Percentiles rank a stretch among this genome's conserved stretches.
phyloP scores from a whole-genome alignment of 2,888 invertebrate species.

The Lissonota sp. region DNA sequence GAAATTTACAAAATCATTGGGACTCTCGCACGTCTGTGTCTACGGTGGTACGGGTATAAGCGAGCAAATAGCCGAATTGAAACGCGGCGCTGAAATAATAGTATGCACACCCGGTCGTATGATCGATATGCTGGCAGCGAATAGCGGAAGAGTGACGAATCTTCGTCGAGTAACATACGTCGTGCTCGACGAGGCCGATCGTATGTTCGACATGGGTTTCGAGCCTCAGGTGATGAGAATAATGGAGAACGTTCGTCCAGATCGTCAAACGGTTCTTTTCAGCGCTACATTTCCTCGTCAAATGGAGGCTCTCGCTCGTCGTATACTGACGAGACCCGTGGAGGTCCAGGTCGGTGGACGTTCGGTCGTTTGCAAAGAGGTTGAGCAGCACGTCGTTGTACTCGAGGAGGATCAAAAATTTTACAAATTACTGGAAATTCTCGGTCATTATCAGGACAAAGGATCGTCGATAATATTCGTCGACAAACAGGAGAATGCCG shows the following conservation, averaged over 20 bases:
- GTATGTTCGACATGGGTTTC: slow-evolving; percentile 99
- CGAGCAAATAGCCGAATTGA: slow-evolving; percentile 97
- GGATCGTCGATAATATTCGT: slow-evolving; percentile 99
- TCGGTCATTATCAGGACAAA: slow-evolving; percentile 96
- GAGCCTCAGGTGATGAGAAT: slow-evolving; percentile 99
- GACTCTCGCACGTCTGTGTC: slow-evolving; percentile 96
- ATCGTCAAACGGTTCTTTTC: slow-evolving; percentile 99
- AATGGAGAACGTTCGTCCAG: slow-evolving; percentile 98
- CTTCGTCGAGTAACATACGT: slow-evolving; percentile 98
- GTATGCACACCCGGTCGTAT: slow-evolving; percentile 99
- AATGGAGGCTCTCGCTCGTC: slow-evolving; percentile 98
- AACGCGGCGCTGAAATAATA: slow-evolving; percentile 98
- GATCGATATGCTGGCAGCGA: slow-evolving; percentile 99
- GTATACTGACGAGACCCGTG: slow-evolving; percentile 96
- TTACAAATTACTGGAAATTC: slow-evolving; percentile 97
- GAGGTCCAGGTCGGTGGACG: slow-evolving; percentile 99
- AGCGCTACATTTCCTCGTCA: slow-evolving; percentile 99
- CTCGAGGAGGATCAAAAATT: slow-evolving; percentile 99
- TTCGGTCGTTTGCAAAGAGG: slow-evolving; percentile 98
- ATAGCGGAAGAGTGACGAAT: slow-evolving; percentile 98
- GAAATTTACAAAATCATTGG: slow-evolving; percentile 95
- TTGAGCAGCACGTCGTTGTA: slow-evolving; percentile 97
- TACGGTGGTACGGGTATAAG: slow-evolving; percentile 99
- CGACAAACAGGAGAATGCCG: slow-evolving; percentile 99
- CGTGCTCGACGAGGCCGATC: slow-evolving; percentile 99